A percentile compares a stretch with the other conserved stretches of the same genome.
Conservation (phyloP, 2,797 vertebrate species). For the Ctenopoma kingsleyae region DNA sequence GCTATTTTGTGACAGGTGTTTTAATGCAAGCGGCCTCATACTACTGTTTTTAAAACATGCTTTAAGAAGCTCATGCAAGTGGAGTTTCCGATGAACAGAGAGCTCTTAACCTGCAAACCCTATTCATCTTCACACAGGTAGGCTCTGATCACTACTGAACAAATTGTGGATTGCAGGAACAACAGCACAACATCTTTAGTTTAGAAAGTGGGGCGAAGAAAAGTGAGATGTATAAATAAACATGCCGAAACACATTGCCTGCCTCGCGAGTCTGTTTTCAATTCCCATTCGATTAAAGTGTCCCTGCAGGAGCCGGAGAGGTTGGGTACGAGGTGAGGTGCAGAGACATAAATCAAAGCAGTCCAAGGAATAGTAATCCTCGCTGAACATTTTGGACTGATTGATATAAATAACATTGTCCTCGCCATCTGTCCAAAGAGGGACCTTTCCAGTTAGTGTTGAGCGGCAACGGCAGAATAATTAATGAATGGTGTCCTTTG, state of each 20-base stretch:
- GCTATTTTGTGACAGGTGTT: not conserved
- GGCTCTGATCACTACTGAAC: not conserved
- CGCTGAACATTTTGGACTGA: constrained; percentile 99
- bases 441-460: constrained; percentile 99
- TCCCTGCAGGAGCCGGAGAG: constrained; percentile 81
- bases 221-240: constrained; percentile 73
- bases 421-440: constrained; percentile 99
- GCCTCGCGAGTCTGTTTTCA: constrained; percentile 73
- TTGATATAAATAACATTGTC: constrained; percentile 99
- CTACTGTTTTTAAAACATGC: not conserved
- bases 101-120: not conserved
- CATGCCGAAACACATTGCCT: constrained; percentile 64
- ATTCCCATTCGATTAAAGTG: constrained; percentile 80
- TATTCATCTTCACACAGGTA: not conserved
- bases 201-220: constrained; percentile 8
- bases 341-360: constrained; percentile 97
- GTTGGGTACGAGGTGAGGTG: constrained; percentile 90
- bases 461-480: constrained; percentile 99
- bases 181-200: constrained; percentile 48
- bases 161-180: not conserved
- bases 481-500: constrained; percentile 99
- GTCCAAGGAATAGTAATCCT: constrained; percentile 99
- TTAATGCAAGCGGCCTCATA: not conserved
- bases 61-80: not conserved
- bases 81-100: not conserved